phyloP scores from a whole-genome alignment of 2,113 vertebrate species.

The Osmerus eperlanus region DNA sequence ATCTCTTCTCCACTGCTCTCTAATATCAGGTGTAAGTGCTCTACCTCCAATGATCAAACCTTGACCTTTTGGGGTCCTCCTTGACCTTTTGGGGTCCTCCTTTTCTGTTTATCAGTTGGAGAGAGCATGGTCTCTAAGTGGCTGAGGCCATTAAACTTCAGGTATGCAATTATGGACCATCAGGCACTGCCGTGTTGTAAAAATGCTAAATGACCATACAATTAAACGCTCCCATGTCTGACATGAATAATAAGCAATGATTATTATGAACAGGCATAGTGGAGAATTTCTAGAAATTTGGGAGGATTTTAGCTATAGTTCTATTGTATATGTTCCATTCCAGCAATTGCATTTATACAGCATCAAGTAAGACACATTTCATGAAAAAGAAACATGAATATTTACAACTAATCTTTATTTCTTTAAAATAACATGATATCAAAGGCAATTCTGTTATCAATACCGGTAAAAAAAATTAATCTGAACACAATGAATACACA shows the following conservation, averaged over 20 bases:
- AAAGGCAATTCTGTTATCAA: constrained; percentile 81
- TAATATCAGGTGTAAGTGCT: too few species aligned
- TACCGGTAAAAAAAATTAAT: constrained; percentile 84
- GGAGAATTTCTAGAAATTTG: constrained; percentile 9
- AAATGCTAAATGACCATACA: constrained; percentile 47
- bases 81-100: too few species aligned
- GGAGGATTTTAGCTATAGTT: not conserved
- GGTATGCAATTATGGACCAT: constrained; percentile 32
- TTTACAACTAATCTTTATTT: constrained; percentile 91
- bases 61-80: too few species aligned
- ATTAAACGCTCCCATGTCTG: constrained; percentile 44
- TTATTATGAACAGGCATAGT: constrained; percentile 7
- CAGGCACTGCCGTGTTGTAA: constrained; percentile 39
- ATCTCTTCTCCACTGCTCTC: too few species aligned
- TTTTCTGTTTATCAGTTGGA: not conserved
- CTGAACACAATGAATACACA: constrained; percentile 84
- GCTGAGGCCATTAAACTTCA: constrained; percentile 47
- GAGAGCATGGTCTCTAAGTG: constrained; percentile 26
- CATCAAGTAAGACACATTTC: not conserved
- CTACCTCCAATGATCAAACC: too few species aligned
- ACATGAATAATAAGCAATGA: constrained; percentile 48
- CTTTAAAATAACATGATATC: constrained; percentile 89
- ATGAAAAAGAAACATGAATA: constrained; percentile 21
- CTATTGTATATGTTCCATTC: not conserved
- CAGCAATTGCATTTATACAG: not conserved